A percentile compares a stretch with the other conserved stretches of the same genome.
phyloP scores from a whole-genome alignment of 2,113 vertebrate species.

The Semnopithecus entellus region DNA sequence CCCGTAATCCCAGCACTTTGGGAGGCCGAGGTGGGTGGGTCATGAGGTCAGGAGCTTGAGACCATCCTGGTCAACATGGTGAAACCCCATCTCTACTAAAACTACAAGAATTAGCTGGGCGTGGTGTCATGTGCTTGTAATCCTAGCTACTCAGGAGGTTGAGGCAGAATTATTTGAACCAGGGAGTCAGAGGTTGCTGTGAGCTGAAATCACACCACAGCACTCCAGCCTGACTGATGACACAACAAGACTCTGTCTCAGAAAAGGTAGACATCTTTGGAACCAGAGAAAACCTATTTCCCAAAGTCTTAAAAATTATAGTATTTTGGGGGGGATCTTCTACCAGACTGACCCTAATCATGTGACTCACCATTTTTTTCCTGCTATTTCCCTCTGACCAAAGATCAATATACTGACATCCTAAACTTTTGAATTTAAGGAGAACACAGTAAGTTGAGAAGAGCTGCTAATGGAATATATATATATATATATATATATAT shows the following conservation, averaged over 20 bases:
- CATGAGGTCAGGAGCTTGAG: too few species aligned
- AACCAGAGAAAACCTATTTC: neutral
- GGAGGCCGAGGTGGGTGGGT: too few species aligned
- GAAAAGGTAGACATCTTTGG: neutral
- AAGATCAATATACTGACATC: neutral
- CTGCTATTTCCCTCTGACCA: neutral
- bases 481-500: neutral
- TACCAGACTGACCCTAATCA: neutral
- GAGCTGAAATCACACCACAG: too few species aligned
- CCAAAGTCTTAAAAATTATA: constrained; percentile 6
- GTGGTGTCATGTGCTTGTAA: too few species aligned
- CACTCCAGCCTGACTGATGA: too few species aligned
- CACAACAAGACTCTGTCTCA: neutral
- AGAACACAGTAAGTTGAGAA: neutral
- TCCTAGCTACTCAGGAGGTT: too few species aligned
- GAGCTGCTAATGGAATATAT: neutral
- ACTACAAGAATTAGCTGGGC: too few species aligned
- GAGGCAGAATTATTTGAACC: too few species aligned
- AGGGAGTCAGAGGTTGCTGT: too few species aligned
- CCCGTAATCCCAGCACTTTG: too few species aligned
- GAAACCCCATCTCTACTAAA: too few species aligned
- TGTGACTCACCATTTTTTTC: neutral
- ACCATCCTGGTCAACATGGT: too few species aligned
- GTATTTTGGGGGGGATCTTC: neutral
- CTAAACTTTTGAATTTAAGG: constrained; percentile 9